Percentiles rank a stretch among this genome's conserved stretches.
These are phyloP conservation scores for Odocoileus hemionus DNA, from an alignment of 2,113 vertebrate genomes.

Conservation along the genomic window DNA sequence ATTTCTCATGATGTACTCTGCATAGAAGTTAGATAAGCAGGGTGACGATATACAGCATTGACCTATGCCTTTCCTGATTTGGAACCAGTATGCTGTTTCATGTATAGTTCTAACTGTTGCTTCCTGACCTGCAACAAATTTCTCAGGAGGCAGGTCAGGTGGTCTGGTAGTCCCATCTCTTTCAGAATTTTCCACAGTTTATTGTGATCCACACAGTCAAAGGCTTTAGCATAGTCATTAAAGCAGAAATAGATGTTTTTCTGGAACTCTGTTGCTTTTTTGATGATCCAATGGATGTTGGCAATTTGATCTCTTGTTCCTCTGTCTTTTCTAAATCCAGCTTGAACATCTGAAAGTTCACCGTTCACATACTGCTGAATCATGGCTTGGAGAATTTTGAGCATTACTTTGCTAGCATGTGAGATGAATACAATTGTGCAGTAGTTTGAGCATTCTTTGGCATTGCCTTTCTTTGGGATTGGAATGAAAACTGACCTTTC, in stretches of 20 bases:
- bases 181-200: background rate
- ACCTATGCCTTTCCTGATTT: background rate
- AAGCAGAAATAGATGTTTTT: background rate
- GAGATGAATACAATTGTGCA: fast-evolving
- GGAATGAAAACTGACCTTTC: background rate
- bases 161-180: background rate
- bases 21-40: background rate
- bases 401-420: background rate
- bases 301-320: background rate
- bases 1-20: background rate
- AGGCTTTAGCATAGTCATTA: background rate
- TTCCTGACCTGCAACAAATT: background rate
- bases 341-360: background rate
- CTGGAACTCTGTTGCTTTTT: background rate
- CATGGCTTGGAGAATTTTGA: background rate
- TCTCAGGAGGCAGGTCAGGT: background rate
- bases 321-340: background rate
- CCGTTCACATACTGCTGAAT: background rate
- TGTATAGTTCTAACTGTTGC: background rate
- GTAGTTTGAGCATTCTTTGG: background rate
- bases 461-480: background rate
- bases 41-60: background rate
- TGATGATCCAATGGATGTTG: background rate
- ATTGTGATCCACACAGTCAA: background rate
- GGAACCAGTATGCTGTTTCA: background rate